A percentile compares a stretch with the other conserved stretches of the same genome.
Conservation (phyloP, 2,113 vertebrate species). For the Tragulus kanchil region DNA sequence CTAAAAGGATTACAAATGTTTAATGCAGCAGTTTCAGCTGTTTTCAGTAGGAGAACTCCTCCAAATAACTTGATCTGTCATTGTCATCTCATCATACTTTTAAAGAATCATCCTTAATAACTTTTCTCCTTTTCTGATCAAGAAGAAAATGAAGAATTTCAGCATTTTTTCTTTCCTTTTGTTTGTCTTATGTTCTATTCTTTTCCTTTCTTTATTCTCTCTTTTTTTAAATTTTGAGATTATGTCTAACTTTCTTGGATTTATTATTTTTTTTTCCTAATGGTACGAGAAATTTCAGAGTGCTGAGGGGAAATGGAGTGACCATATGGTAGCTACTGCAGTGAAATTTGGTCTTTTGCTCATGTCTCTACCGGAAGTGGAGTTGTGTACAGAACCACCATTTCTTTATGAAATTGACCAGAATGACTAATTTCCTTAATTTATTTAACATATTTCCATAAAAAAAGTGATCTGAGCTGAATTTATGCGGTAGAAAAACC, state of each 20-base stretch:
- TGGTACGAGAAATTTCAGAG: neutral
- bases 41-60: neutral
- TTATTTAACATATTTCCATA: conserved; percentile 50
- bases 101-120: conserved; percentile 32
- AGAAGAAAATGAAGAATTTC: neutral
- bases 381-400: neutral
- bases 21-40: neutral
- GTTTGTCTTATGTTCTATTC: neutral
- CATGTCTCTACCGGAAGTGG: neutral
- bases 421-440: conserved; percentile 6
- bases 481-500: neutral
- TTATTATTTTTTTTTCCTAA: neutral
- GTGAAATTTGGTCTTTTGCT: neutral
- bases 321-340: neutral
- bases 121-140: neutral
- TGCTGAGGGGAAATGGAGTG: neutral
- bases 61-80: neutral
- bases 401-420: conserved; percentile 5
- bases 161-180: neutral
- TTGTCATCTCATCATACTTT: neutral
- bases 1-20: conserved; percentile 15
- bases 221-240: neutral
- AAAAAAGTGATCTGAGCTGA: neutral
- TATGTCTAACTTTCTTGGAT: neutral
- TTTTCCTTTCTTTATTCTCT: neutral